A percentile compares a stretch with the other conserved stretches of the same genome.
Evolutionary conservation across 2,113 vertebrate species (phyloP).

Genomic region (Actinemys pallida): DNA sequence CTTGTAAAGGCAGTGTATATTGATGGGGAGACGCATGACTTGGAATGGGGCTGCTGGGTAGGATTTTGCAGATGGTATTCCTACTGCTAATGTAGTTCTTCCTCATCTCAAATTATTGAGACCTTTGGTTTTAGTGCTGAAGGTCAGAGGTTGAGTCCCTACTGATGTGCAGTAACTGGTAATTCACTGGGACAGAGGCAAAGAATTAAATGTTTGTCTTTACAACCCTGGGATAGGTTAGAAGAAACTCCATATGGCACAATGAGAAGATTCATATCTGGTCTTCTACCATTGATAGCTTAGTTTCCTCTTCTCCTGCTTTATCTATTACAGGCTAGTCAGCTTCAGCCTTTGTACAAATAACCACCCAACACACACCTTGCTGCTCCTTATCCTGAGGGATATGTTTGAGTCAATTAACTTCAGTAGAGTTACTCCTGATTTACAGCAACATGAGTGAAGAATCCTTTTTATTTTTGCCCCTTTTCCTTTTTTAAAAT

Average conservation of each 20-base stretch:
- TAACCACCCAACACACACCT: neutral
- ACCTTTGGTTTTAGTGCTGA: neutral
- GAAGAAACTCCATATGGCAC: neutral
- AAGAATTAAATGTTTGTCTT: neutral
- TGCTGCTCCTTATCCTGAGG: neutral
- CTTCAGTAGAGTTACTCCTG: neutral
- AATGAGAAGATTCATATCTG: fast-evolving
- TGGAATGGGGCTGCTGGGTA: neutral
- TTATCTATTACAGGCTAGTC: fast-evolving
- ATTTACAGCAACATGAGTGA: neutral
- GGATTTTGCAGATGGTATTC: neutral
- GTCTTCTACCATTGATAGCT: neutral
- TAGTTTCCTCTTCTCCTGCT: neutral
- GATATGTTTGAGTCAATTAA: neutral
- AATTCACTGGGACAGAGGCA: neutral
- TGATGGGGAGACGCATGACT: neutral
- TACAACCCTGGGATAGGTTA: neutral
- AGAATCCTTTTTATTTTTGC: neutral
- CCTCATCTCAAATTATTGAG: neutral
- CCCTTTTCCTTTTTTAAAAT: neutral
- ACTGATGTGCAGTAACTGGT: fast-evolving
- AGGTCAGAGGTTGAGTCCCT: neutral
- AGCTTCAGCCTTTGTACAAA: neutral
- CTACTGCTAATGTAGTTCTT: neutral
- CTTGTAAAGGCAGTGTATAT: neutral